phyloP scores from a whole-genome alignment of 2,797 vertebrate genomes.

The Triplophysa yarkandensis region DNA sequence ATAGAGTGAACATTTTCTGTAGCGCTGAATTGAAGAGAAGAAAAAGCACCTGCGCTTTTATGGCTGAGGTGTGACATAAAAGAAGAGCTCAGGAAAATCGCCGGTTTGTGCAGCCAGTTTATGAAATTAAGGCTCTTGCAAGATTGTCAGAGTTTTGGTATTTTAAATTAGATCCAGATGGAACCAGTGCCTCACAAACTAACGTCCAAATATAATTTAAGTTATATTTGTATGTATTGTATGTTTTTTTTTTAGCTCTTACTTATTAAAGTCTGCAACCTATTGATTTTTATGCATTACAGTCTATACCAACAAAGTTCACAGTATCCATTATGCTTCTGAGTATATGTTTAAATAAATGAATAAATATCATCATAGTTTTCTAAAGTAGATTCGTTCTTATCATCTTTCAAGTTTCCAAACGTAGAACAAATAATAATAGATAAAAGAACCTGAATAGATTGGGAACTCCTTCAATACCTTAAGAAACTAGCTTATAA shows the following conservation, averaged over 20 bases:
- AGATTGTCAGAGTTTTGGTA: not conserved
- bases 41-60: not conserved
- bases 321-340: not conserved
- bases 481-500: too few species aligned
- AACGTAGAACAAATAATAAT: too few species aligned
- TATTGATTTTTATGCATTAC: not conserved
- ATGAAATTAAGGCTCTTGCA: not conserved
- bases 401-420: too few species aligned
- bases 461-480: too few species aligned
- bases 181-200: not conserved
- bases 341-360: too few species aligned
- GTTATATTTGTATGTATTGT: not conserved
- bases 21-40: slow-evolving; percentile 49
- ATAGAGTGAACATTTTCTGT: slow-evolving; percentile 64
- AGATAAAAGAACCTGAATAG: too few species aligned
- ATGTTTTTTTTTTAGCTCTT: too few species aligned
- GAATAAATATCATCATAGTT: too few species aligned
- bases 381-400: too few species aligned
- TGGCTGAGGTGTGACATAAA: not conserved
- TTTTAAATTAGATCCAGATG: not conserved
- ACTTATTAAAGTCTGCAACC: not conserved
- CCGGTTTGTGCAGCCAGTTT: not conserved
- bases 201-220: not conserved
- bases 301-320: too few species aligned
- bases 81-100: not conserved